phyloP scores from a whole-genome alignment of 2,888 invertebrate species.

The Acanthopleura granulata region DNA sequence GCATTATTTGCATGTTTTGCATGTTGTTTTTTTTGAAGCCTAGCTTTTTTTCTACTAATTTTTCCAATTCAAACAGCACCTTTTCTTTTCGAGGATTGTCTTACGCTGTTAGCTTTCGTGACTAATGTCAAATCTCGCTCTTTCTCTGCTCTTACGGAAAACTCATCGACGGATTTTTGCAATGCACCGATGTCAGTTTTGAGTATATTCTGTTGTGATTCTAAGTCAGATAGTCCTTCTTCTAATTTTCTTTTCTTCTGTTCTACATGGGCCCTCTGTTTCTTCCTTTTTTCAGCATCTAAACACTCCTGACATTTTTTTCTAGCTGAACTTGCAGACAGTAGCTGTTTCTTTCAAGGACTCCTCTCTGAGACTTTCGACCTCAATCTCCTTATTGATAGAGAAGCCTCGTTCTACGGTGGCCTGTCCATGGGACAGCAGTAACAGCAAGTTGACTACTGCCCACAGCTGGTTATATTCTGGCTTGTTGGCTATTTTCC shows the following conservation, averaged over 20 bases:
- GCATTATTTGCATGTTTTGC: not conserved
- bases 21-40: not conserved
- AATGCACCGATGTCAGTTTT: not conserved
- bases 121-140: not conserved
- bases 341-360: not conserved
- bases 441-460: constrained; percentile 19
- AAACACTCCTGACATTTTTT: not conserved
- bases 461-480: constrained; percentile 21
- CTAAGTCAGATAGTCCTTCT: not conserved
- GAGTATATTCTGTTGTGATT: not conserved
- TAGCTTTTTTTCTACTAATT: not conserved
- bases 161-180: not conserved
- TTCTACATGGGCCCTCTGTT: not conserved
- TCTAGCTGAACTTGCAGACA: constrained; percentile 1
- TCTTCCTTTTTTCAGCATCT: not conserved
- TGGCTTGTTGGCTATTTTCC: not conserved
- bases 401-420: constrained; percentile 25
- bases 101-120: not conserved
- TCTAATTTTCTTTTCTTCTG: not conserved
- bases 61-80: not conserved
- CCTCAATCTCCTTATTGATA: constrained; percentile 20
- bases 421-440: constrained; percentile 29
- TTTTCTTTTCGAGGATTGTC: not conserved
- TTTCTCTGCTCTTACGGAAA: not conserved
- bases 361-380: constrained; percentile 19